Evolutionary conservation across 2,888 invertebrate genomes (phyloP).

Genomic region (Hydropsyche betteni): DNA sequence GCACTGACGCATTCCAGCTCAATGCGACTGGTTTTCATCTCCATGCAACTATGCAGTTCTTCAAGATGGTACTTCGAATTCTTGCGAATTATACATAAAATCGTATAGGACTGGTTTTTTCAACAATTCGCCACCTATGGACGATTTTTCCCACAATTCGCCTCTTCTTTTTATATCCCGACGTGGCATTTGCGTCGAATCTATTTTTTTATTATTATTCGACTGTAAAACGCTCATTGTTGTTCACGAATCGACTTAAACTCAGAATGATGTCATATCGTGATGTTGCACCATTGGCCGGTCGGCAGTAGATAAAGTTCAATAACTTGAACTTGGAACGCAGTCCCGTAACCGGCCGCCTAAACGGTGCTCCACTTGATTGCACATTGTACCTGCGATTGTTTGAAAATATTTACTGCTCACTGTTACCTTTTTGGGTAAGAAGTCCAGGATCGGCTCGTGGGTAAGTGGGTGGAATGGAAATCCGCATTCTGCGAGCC

Average conservation of each 20-base stretch:
- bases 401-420: background rate
- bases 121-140: background rate
- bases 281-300: constrained; percentile 12
- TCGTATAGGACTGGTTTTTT: constrained; percentile 17
- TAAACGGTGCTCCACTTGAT: constrained; percentile 26
- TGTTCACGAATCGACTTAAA: background rate
- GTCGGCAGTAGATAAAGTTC: constrained; percentile 20
- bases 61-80: too few relatives aligned
- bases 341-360: background rate
- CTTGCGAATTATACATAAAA: background rate
- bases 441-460: constrained; percentile 19
- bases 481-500: constrained; percentile 26
- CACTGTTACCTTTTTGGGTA: constrained; percentile 33
- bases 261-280: constrained; percentile 21
- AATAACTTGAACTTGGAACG: constrained; percentile 32
- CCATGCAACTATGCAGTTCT: too few relatives aligned
- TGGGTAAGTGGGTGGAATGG: constrained; percentile 33
- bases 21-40: too few relatives aligned
- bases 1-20: too few relatives aligned
- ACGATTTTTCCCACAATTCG: constrained; percentile 20
- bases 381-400: background rate
- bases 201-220: background rate
- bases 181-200: background rate
- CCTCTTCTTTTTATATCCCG: background rate
- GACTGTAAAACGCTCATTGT: background rate